Conservation (phyloP, 2,888 invertebrate species). For the Pristionchus japonicus region DNA sequence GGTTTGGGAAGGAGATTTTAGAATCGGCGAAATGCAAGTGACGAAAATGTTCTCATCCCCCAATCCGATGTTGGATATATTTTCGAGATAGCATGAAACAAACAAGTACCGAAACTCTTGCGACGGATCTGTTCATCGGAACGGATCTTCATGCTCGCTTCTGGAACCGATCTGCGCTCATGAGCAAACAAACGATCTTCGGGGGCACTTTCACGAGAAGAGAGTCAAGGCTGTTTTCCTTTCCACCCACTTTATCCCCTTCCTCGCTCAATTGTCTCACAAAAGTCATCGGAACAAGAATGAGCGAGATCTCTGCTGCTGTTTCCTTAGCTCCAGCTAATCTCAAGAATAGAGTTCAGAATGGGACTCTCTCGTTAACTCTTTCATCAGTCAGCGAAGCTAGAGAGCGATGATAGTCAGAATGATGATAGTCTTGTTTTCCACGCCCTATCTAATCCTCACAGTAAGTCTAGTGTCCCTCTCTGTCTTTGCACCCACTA, state of each 20-base stretch:
- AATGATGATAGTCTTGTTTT: too few species aligned
- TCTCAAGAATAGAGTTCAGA: not conserved
- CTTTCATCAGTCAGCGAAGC: too few species aligned
- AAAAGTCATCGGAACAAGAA: not conserved
- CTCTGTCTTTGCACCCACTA: not conserved
- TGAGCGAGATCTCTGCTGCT: not conserved
- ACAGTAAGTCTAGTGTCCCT: too few species aligned
- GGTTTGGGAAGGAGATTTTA: not conserved
- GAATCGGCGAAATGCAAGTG: not conserved
- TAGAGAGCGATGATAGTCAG: too few species aligned
- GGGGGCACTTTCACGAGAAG: not conserved
- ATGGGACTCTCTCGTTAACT: not conserved
- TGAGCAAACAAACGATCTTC: not conserved
- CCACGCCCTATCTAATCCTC: too few species aligned
- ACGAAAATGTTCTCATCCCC: too few species aligned
- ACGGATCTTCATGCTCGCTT: not conserved
- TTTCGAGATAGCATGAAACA: not conserved
- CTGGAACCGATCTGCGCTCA: not conserved
- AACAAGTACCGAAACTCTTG: not conserved
- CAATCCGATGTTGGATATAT: too few species aligned
- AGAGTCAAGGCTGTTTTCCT: not conserved
- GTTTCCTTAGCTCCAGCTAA: not conserved
- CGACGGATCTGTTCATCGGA: not conserved
- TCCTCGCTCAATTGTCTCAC: not conserved
- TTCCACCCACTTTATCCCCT: not conserved